Evolutionary conservation across 2,113 vertebrate species (phyloP).

Genomic region (Psittacara wagleri): DNA sequence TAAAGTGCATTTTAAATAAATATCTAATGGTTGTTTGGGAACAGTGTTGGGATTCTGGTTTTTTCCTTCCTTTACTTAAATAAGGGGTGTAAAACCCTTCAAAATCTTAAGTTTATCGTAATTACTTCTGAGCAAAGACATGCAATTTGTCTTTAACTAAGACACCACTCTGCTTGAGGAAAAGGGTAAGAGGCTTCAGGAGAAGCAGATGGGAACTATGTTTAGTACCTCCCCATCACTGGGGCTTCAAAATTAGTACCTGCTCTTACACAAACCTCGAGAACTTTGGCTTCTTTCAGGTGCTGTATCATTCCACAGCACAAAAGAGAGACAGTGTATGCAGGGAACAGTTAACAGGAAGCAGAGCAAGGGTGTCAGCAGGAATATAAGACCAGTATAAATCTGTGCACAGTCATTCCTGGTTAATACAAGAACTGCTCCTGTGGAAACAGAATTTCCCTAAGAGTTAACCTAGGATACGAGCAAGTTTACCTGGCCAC

Average conservation of each 20-base stretch:
- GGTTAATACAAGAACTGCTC: not conserved
- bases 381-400: rapidly evolving
- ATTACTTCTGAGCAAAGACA: not conserved
- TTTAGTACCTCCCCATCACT: not conserved
- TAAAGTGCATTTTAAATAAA: not conserved
- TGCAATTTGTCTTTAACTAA: not conserved
- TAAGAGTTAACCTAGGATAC: not conserved
- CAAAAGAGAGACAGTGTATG: not conserved
- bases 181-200: not conserved
- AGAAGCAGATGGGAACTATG: not conserved
- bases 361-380: not conserved
- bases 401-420: rapidly evolving
- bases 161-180: not conserved
- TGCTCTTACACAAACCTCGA: not conserved
- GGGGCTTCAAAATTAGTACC: not conserved
- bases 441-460: not conserved
- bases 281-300: not conserved
- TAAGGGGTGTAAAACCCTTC: rapidly evolving
- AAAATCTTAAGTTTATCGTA: not conserved
- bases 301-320: not conserved
- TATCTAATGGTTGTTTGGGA: not conserved
- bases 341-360: not conserved
- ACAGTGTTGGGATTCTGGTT: rapidly evolving
- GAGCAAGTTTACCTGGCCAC: not conserved
- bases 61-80: not conserved